Evolutionary conservation across 2,888 invertebrate species (phyloP).

Genomic region (Tromatobia lineatoria): DNA sequence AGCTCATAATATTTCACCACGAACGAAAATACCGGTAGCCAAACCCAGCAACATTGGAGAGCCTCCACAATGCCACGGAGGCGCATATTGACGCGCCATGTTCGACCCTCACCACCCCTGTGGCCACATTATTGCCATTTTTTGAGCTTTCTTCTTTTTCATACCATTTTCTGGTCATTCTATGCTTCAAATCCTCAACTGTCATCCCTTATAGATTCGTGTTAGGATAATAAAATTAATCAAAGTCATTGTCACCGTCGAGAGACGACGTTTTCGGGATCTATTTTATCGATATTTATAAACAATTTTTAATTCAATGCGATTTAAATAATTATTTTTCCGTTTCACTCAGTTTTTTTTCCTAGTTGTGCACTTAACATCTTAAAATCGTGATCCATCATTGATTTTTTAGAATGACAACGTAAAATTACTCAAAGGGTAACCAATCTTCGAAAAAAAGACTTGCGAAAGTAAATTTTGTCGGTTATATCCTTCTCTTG

Average conservation of each 20-base stretch:
- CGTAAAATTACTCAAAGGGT: too few relatives aligned
- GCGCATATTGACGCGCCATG: conserved; percentile 55
- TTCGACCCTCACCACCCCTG: conserved; percentile 63
- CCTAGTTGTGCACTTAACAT: too few relatives aligned
- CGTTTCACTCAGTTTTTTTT: too few relatives aligned
- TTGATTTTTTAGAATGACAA: too few relatives aligned
- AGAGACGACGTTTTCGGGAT: neutral
- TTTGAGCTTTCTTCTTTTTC: conserved; percentile 66
- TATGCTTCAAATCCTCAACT: neutral
- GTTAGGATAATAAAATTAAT: neutral
- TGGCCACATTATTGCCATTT: conserved; percentile 74
- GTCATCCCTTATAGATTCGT: neutral
- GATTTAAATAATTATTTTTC: too few relatives aligned
- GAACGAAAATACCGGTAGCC: conserved; percentile 59
- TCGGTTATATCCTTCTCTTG: too few relatives aligned
- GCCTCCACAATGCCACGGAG: conserved; percentile 60
- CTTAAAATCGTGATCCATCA: too few relatives aligned
- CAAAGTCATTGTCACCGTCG: neutral
- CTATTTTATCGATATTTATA: too few relatives aligned
- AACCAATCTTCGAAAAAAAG: too few relatives aligned
- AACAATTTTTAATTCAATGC: too few relatives aligned
- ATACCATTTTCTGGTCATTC: neutral
- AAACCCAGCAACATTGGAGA: conserved; percentile 47
- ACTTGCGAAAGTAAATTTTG: too few relatives aligned
- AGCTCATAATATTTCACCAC: conserved; percentile 61